These are phyloP conservation scores for Lagenorhynchus albirostris DNA, from an alignment of 2,113 vertebrate genomes.

Conservation along the genomic window DNA sequence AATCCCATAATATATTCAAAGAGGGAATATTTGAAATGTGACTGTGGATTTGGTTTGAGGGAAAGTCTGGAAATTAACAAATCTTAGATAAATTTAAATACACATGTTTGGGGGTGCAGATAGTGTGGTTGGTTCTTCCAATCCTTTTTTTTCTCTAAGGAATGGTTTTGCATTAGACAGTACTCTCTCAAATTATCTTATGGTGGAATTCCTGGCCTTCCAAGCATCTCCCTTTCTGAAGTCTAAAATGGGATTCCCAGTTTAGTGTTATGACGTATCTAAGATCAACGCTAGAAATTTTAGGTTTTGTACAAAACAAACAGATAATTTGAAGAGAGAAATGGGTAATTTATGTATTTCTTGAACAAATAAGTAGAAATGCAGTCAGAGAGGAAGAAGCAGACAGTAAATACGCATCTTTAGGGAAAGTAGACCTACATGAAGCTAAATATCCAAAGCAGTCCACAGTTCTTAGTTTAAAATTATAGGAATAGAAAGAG, in stretches of 20 bases:
- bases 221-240: background rate
- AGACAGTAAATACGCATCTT: background rate
- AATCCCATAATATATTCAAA: background rate
- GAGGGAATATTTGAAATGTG: background rate
- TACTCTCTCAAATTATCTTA: background rate
- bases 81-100: background rate
- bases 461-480: background rate
- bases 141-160: background rate
- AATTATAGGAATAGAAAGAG: background rate
- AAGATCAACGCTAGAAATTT: background rate
- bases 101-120: accelerated
- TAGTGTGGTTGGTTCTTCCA: background rate
- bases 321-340: background rate
- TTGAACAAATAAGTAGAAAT: background rate
- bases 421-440: background rate
- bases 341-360: background rate
- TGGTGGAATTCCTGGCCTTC: background rate
- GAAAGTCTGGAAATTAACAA: background rate
- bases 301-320: background rate
- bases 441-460: background rate
- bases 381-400: background rate
- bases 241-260: background rate
- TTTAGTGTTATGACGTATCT: background rate
- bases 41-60: background rate
- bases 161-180: background rate